Conservation (phyloP, 2,888 invertebrate species). For the Phania funesta region DNA sequence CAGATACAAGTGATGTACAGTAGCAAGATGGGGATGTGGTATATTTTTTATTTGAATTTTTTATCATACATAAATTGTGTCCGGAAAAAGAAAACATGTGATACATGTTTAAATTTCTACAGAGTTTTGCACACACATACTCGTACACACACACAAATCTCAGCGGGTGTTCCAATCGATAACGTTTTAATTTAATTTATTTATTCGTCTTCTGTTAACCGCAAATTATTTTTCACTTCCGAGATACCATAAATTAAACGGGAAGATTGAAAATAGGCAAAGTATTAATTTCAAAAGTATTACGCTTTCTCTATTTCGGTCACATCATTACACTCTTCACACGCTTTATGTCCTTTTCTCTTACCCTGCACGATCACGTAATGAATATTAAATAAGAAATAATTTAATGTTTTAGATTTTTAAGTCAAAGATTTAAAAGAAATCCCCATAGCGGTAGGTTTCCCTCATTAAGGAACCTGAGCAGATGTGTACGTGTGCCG, state of each 20-base stretch:
- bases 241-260: slow-evolving; percentile 49
- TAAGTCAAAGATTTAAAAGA: not conserved
- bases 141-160: slow-evolving; percentile 26
- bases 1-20: not conserved
- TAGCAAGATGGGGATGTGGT: not conserved
- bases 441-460: slow-evolving; percentile 42
- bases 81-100: slow-evolving; percentile 51
- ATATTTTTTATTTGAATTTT: slow-evolving; percentile 31
- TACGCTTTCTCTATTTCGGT: not conserved
- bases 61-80: slow-evolving; percentile 55
- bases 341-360: not conserved
- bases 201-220: slow-evolving; percentile 40
- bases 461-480: slow-evolving; percentile 42
- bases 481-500: slow-evolving; percentile 43
- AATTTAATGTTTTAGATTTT: slow-evolving; percentile 14
- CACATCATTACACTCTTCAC: not conserved
- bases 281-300: slow-evolving; percentile 23
- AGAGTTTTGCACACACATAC: slow-evolving; percentile 27
- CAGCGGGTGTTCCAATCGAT: slow-evolving; percentile 64
- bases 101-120: slow-evolving; percentile 59
- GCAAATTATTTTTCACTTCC: slow-evolving; percentile 63
- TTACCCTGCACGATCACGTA: slow-evolving; percentile 43
- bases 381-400: slow-evolving; percentile 50
- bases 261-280: not conserved
- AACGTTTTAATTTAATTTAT: slow-evolving; percentile 58